These are phyloP conservation scores for Ascidia mentula DNA, from an alignment of 23 tunicate species.

Conservation along the genomic window DNA sequence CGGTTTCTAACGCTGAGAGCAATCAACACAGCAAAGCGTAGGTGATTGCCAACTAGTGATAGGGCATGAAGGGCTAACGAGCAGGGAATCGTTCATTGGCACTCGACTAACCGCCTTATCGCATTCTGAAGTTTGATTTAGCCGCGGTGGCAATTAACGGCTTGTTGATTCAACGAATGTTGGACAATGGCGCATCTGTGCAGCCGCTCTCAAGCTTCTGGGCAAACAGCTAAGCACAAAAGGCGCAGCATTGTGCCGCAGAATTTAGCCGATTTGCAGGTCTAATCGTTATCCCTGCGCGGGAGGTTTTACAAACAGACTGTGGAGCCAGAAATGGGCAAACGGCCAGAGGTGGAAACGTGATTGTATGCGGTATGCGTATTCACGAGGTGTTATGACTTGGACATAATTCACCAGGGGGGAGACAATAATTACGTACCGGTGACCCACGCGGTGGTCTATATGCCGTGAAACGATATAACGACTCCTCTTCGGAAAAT, in stretches of 20 bases:
- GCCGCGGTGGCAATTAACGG: constrained; percentile 8
- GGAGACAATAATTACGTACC: no score
- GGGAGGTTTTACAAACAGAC: not conserved
- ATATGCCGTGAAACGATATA: no score
- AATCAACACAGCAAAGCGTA: not conserved
- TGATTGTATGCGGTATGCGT: no score
- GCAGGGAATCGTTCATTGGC: not conserved
- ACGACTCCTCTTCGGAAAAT: no score
- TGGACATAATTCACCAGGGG: no score
- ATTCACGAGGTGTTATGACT: no score
- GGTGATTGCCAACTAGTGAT: not conserved
- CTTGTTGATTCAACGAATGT: not conserved
- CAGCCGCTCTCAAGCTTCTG: not conserved
- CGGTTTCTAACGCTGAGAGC: no score
- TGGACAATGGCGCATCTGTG: constrained; percentile 6
- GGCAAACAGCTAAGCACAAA: not conserved
- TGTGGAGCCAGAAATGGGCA: no score
- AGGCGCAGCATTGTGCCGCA: not conserved
- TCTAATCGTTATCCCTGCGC: not conserved
- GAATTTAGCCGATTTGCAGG: not conserved
- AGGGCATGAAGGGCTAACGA: constrained; percentile 9
- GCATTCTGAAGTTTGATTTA: not conserved
- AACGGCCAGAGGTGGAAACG: no score
- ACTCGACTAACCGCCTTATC: not conserved
- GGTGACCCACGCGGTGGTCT: no score